phyloP scores from a whole-genome alignment of 2,113 vertebrate species.

The Eolophus roseicapilla region DNA sequence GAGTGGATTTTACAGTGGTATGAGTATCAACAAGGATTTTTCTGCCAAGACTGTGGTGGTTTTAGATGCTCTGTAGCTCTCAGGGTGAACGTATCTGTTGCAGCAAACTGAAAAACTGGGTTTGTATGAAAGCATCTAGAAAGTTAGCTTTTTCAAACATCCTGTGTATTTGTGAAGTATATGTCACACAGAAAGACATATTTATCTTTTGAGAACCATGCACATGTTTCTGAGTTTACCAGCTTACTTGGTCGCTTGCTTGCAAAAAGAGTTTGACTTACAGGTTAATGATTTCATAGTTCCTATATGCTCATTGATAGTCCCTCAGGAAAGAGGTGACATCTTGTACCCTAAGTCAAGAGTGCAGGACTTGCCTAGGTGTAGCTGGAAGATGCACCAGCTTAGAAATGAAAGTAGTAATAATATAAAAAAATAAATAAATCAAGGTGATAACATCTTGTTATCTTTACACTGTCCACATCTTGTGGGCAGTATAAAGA shows the following conservation, averaged over 20 bases:
- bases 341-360: background rate
- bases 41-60: background rate
- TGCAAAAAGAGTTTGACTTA: background rate
- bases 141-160: background rate
- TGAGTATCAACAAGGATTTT: background rate
- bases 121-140: background rate
- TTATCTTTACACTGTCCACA: background rate
- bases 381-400: background rate
- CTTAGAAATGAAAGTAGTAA: background rate
- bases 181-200: background rate
- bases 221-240: background rate
- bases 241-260: background rate
- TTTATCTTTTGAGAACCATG: background rate
- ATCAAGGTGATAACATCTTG: background rate
- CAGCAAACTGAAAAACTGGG: background rate
- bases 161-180: background rate
- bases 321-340: background rate
- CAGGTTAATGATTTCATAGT: background rate
- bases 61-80: background rate
- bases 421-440: background rate
- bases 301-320: background rate
- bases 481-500: background rate
- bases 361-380: background rate
- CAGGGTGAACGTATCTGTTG: background rate
- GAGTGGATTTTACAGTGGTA: background rate